phyloP scores from a whole-genome alignment of 1,140 invertebrate genomes.

The Cherax destructor region DNA sequence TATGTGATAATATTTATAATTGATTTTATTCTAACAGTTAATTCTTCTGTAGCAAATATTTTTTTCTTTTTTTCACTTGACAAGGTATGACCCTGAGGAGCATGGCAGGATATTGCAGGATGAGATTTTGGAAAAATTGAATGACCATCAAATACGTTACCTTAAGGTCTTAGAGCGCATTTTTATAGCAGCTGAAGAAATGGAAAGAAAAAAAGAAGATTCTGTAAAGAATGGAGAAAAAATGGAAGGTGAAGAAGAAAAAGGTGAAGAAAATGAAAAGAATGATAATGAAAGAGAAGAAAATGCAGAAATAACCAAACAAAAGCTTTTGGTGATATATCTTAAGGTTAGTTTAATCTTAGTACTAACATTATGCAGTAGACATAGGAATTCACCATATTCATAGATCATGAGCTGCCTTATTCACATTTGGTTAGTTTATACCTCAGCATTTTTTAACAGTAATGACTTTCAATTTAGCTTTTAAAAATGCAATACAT shows the following conservation, averaged over 20 bases:
- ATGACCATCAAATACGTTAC: constrained; percentile 65
- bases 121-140: constrained; percentile 74
- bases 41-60: not conserved
- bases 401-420: too few species aligned
- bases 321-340: constrained; percentile 74
- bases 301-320: constrained; percentile 74
- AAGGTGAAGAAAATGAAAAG: constrained; percentile 71
- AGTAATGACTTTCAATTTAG: too few species aligned
- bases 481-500: too few species aligned
- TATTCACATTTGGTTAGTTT: too few species aligned
- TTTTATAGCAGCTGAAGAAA: constrained; percentile 74
- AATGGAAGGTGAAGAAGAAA: constrained; percentile 50
- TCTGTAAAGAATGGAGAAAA: constrained; percentile 76
- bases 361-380: too few species aligned
- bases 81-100: constrained; percentile 45
- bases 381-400: too few species aligned
- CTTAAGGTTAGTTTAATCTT: constrained; percentile 73
- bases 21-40: too few species aligned
- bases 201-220: constrained; percentile 79
- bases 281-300: constrained; percentile 73
- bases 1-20: too few species aligned
- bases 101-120: constrained; percentile 72
- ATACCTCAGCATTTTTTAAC: too few species aligned
- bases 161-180: constrained; percentile 63
- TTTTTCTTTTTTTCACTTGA: not conserved